Evolutionary conservation across 2,888 invertebrate genomes (phyloP), one percentile per base, ranked within the genome.

Genomic region (Drosophila aldrichi): DNA sequence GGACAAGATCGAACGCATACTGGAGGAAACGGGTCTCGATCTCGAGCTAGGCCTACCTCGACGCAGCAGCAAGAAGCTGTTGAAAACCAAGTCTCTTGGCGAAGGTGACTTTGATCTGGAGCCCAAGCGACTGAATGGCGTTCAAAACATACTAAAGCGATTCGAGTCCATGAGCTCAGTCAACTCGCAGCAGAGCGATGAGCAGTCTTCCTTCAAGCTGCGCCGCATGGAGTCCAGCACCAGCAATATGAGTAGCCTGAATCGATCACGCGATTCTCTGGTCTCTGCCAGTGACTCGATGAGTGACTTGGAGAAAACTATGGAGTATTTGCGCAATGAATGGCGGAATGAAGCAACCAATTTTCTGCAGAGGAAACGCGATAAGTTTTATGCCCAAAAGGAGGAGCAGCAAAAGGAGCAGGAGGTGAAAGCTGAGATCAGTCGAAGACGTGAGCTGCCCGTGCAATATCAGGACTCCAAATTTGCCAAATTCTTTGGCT

Each of bases 341-440:
- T 93, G 92, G 92, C 91, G 84, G 12, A 91, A 78, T 49, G 92
- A 93, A 68, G 92, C 92, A 0, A 91, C 92, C 0, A 91, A 91
- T 62, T 93, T 93, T 41, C 68, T 93, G 49, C 92, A 92, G 72
- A 92, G 90, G 68, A 93, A 93, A 73, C 90, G 93, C 1, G 83
- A 90, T 6, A 89, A 84, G 12, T 92, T 92, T 59, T 91, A 88
- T 71, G 82, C 90, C 0, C 64, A 87, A 20, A 90, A 90, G 18
- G 83, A 82, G 8, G 85, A 82, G 41, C 43, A 84, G n/a, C 64
- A 72, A 14, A 69, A 83, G 48, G 58, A 57, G 29, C n/a, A 25
- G 9, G 70, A 78, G 41, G 34, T 43, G 2, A 51, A 61, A 9
- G 67, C 40, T 0, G 71, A 56, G 25, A 44, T 67, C 0, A 64